A percentile compares a stretch with the other conserved stretches of the same genome.
Evolutionary conservation across 2,113 vertebrate species (phyloP).

Genomic region (Thinocorus orbignyianus): DNA sequence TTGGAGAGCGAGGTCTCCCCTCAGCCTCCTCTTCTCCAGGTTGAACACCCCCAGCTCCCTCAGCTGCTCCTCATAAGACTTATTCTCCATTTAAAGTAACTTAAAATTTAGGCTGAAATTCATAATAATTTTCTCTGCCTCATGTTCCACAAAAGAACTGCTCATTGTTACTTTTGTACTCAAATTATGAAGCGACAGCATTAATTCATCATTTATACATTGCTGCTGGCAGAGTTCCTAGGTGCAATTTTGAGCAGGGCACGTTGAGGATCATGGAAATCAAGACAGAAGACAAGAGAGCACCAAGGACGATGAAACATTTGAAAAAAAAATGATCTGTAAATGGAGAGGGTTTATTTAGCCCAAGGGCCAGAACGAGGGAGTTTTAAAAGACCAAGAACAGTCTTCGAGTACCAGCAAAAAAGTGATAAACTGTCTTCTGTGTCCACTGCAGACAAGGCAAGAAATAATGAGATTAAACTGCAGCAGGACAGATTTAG

Average conservation of each 20-base stretch:
- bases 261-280: background rate
- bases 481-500: background rate
- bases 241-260: background rate
- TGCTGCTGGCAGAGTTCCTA: background rate
- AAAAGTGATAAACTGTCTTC: background rate
- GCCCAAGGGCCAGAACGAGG: background rate
- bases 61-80: too few species aligned
- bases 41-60: too few species aligned
- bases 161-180: background rate
- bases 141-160: background rate
- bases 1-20: too few species aligned
- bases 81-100: background rate
- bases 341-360: background rate
- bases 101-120: background rate
- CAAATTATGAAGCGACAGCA: background rate
- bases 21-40: too few species aligned
- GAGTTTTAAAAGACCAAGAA: background rate
- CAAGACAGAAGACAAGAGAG: too few species aligned
- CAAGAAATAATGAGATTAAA: background rate
- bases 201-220: background rate
- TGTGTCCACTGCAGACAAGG: background rate
- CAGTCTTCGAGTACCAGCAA: background rate
- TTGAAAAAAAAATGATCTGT: background rate
- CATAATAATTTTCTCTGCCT: background rate
- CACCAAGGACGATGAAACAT: background rate